Base-by-base conservation (phyloP, 2,113 vertebrate genomes). In the Perca schrenkii region DNA sequence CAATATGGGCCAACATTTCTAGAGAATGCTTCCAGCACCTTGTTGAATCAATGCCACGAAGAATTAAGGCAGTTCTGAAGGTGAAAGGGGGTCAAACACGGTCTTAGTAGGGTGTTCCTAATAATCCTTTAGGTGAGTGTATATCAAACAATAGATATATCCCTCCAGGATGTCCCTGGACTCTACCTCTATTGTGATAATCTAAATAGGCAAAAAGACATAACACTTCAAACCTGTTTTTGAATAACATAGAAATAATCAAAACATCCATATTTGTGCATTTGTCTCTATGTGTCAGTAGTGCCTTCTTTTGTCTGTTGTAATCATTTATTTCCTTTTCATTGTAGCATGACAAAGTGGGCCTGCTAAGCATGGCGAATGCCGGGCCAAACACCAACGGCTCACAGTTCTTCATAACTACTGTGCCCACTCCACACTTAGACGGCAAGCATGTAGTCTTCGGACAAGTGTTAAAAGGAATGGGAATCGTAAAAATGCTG, bases 321-420 rank as follows among this genome's bases (percentile, higher is more conserved):
- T 40, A 10, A 5, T 66, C 0, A 28, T 21, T 28, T 13, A 3
- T 61, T 69, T 68, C 0, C 50, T 54, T 76, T 34, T 66, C 65
- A 3, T 12, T 49, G 3, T 80, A 99, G 98, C 98, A 99, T n/a
- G 97, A 99, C 85, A 95, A 67, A 80, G 94, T 95, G 62, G 97
- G 97, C 11, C 92, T 99, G 40, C 92, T 99, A n/a, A 99, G 98
- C 94, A 99, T 99, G 98, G 98, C 98, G 58, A 99, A 99, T 0
- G 96, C 98, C 0, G 98, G 98, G 63, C 94, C 93, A 0, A 93
- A 97, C 86, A 99, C 98, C 66, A 99, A 99, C 1, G 98, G 98
- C 57, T 99, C 98, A 3, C 98, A 99, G 93, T 99, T 99, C 92
- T 99, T 99, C 57, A 97, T 99, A 92, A 99, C 97, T 47, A 98